Conservation (phyloP, 2,113 vertebrate species). For the Quiscalus mexicanus region DNA sequence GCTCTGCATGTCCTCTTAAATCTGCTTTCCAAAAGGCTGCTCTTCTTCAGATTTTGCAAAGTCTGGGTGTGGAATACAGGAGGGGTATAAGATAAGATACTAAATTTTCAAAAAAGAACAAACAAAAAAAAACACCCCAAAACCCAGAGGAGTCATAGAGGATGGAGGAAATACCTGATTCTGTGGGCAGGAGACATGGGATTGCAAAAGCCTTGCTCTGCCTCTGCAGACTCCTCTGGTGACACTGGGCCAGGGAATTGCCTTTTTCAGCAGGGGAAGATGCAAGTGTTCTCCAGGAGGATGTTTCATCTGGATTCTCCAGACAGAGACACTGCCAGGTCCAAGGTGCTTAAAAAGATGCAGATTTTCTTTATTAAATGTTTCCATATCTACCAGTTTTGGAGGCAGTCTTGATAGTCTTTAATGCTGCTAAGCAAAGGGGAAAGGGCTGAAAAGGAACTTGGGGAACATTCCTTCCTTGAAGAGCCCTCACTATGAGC, state of each 20-base stretch:
- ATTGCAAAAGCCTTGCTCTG: neutral
- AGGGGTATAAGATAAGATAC: neutral
- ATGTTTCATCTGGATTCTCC: neutral
- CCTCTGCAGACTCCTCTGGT: neutral
- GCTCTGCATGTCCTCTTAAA: neutral
- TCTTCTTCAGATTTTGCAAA: neutral
- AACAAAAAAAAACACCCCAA: neutral
- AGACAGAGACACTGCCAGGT: neutral
- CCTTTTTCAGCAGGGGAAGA: neutral
- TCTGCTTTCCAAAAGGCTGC: neutral
- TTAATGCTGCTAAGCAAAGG: neutral
- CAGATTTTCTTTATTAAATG: neutral
- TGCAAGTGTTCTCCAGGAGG: neutral
- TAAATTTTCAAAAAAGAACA: neutral
- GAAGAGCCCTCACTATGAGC: neutral
- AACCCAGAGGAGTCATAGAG: fast-evolving
- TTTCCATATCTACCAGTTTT: neutral
- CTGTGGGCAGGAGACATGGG: neutral
- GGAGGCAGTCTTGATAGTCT: neutral
- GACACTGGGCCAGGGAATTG: neutral
- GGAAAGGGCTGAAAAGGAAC: neutral
- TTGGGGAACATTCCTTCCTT: neutral
- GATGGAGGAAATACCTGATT: neutral
- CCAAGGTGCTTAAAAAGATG: neutral
- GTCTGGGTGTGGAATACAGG: neutral